Percentiles rank a stretch among this genome's conserved stretches.
phyloP scores from a whole-genome alignment of 2,797 vertebrate species.

The Mormyrops boulengeri region DNA sequence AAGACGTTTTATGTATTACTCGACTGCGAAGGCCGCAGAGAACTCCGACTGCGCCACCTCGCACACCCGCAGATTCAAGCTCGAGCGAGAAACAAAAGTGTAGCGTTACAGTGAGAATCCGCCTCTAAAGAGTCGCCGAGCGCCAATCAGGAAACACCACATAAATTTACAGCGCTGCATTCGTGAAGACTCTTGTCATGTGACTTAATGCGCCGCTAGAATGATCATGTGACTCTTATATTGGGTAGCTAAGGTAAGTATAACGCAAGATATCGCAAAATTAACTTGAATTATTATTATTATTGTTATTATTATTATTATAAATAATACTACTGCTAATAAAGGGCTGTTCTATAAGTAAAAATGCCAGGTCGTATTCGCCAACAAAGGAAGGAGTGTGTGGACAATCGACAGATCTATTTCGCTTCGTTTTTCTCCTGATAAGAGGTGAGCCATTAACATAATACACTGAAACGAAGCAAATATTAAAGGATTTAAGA shows the following conservation, averaged over 20 bases:
- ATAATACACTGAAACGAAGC: background rate
- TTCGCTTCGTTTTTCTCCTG: background rate
- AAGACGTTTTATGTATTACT: background rate
- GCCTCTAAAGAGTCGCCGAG: constrained; percentile 1
- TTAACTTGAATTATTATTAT: background rate
- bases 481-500: background rate
- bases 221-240: background rate
- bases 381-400: background rate
- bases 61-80: constrained; percentile 32
- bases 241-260: background rate
- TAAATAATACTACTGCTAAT: background rate
- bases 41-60: constrained; percentile 23
- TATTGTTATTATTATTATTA: background rate
- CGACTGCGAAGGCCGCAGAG: constrained; percentile 40
- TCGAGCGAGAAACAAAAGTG: constrained; percentile 16
- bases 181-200: constrained; percentile 20
- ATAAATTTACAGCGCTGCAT: background rate
- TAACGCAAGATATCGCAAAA: background rate
- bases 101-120: background rate
- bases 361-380: background rate
- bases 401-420: background rate
- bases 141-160: constrained; percentile 26
- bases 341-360: background rate
- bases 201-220: background rate
- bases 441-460: background rate